Evolutionary conservation across 2,888 invertebrate genomes (phyloP).

Genomic region (Caradrina clavipalpis): DNA sequence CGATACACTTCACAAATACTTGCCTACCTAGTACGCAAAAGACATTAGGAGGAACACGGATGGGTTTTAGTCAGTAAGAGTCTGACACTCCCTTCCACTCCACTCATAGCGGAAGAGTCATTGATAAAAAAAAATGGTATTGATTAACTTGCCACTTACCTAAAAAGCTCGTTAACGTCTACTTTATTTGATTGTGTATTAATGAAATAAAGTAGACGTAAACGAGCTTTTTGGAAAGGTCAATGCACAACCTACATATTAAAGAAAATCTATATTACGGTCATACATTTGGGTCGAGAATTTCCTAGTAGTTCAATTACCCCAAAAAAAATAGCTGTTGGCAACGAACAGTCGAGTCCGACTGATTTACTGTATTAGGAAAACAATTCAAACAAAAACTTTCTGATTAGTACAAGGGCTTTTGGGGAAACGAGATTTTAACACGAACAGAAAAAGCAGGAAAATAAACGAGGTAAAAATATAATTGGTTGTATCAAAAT

Average conservation of each 20-base stretch:
- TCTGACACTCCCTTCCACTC: too few species aligned
- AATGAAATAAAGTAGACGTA: neutral
- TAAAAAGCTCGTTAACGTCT: too few species aligned
- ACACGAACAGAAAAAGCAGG: neutral
- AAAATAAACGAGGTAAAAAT: neutral
- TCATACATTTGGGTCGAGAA: conserved; percentile 19
- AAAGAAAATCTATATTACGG: conserved; percentile 36
- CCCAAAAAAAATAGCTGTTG: conserved; percentile 21
- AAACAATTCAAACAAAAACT: conserved; percentile 5
- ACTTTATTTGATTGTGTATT: too few species aligned
- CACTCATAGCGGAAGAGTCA: too few species aligned
- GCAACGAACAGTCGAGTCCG: neutral
- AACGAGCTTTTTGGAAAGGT: conserved; percentile 20
- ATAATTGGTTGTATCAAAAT: neutral
- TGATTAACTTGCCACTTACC: neutral
- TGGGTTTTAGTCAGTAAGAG: too few species aligned
- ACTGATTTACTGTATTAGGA: neutral
- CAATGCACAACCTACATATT: conserved; percentile 29
- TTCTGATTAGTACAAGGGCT: conserved; percentile 10
- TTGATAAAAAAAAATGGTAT: too few species aligned
- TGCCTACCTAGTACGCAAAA: too few species aligned
- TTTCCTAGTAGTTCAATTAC: conserved; percentile 34
- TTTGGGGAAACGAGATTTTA: conserved; percentile 1
- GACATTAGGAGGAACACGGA: too few species aligned
- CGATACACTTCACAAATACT: neutral